A percentile compares a stretch with the other conserved stretches of the same genome.
Evolutionary conservation across 2,797 vertebrate genomes (phyloP).

Genomic region (Sarcoramphus papa): DNA sequence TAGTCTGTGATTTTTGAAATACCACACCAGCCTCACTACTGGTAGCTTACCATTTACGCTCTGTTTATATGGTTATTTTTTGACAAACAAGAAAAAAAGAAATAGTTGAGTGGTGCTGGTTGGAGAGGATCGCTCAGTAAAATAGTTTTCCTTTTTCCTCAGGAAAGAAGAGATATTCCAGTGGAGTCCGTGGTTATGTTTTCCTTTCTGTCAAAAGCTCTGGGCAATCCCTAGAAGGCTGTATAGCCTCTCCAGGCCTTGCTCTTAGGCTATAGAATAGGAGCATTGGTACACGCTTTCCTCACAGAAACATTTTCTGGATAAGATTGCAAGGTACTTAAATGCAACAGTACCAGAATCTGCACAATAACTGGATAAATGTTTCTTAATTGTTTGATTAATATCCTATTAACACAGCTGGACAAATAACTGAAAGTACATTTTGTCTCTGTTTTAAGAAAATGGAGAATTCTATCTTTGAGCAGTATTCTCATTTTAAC

Average conservation of each 20-base stretch:
- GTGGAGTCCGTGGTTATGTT: not conserved
- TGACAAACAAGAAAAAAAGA: not conserved
- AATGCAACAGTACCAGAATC: not conserved
- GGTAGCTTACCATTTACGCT: not conserved
- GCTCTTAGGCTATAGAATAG: not conserved
- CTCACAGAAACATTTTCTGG: not conserved
- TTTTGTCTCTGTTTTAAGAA: slow-evolving; percentile 1
- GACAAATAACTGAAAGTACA: not conserved
- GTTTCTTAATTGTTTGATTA: not conserved
- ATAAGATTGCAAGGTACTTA: not conserved
- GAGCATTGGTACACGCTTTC: not conserved
- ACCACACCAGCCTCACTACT: not conserved
- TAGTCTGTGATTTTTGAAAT: not conserved
- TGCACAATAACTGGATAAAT: not conserved
- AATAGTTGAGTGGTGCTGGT: not conserved
- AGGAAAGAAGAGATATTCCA: not conserved
- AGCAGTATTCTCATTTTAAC: not conserved
- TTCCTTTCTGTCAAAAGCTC: not conserved
- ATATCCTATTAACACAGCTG: not conserved
- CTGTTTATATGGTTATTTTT: not conserved
- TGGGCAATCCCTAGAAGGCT: fast-evolving
- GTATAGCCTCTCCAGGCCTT: not conserved
- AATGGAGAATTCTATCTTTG: not conserved
- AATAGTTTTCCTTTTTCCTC: not conserved
- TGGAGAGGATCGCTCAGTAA: not conserved